These are phyloP conservation scores for Argopecten irradians DNA, from an alignment of 1,140 invertebrate genomes.

Conservation along the genomic window DNA sequence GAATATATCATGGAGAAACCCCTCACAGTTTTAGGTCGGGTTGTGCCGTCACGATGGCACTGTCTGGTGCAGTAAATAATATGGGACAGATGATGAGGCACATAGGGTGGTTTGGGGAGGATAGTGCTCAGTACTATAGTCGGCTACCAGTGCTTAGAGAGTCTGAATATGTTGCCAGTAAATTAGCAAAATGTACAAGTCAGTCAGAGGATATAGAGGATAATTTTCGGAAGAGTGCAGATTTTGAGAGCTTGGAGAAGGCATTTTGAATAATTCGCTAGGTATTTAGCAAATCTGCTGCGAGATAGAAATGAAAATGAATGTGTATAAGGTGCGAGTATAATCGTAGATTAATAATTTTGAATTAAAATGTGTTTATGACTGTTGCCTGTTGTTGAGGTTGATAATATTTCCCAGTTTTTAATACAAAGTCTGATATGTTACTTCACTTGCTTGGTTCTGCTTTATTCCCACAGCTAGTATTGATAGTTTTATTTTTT, in stretches of 20 bases:
- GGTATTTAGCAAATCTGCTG: no score
- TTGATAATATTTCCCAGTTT: no score
- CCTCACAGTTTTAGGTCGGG: constrained; percentile 47
- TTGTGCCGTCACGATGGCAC: constrained; percentile 36
- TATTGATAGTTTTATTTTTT: no score
- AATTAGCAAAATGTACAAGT: background rate
- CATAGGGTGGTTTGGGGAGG: constrained; percentile 39
- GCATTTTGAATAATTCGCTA: constrained; percentile 25
- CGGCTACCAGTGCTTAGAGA: constrained; percentile 28
- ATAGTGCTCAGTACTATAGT: constrained; percentile 45
- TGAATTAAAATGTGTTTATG: no score
- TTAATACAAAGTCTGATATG: no score
- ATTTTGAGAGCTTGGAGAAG: constrained; percentile 22
- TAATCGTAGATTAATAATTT: no score
- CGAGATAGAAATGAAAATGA: no score
- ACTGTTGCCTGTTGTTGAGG: no score
- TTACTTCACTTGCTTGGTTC: no score
- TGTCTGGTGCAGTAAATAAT: constrained; percentile 33
- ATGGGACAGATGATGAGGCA: constrained; percentile 39
- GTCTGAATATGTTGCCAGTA: constrained; percentile 33
- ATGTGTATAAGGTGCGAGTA: no score
- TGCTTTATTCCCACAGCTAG: no score
- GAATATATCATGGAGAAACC: constrained; percentile 41
- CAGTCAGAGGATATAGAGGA: constrained; percentile 12
- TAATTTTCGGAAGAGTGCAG: constrained; percentile 12